Conservation (phyloP, 2,113 vertebrate genomes). For the Apaloderma vittatum region DNA sequence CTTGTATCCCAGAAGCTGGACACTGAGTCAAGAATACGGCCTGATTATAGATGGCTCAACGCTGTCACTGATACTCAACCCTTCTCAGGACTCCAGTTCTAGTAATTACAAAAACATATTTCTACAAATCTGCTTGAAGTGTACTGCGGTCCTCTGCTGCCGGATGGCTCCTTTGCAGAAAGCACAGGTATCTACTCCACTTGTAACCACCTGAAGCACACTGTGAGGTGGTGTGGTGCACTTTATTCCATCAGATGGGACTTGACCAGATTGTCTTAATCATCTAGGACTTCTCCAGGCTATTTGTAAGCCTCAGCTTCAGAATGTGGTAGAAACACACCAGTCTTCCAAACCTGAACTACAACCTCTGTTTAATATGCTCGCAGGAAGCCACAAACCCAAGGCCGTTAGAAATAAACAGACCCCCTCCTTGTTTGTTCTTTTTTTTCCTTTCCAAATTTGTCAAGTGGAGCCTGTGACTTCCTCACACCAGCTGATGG, state of each 20-base stretch:
- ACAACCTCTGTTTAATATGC: neutral
- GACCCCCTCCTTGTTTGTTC: neutral
- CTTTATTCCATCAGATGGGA: neutral
- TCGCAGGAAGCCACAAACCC: neutral
- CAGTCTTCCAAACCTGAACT: neutral
- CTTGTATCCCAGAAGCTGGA: slow-evolving; percentile 85
- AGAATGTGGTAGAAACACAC: neutral
- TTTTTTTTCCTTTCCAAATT: neutral
- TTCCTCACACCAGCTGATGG: neutral
- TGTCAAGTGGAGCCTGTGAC: neutral
- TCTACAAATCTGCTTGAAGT: slow-evolving; percentile 94
- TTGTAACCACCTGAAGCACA: accelerated
- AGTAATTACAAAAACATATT: slow-evolving; percentile 93
- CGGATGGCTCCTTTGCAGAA: slow-evolving; percentile 98
- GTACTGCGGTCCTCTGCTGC: slow-evolving; percentile 94
- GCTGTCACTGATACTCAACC: slow-evolving; percentile 90
- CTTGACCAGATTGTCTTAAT: neutral
- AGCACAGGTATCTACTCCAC: slow-evolving; percentile 86
- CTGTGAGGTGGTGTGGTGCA: neutral
- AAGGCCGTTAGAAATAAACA: neutral
- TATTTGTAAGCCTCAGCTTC: neutral
- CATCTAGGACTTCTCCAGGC: neutral
- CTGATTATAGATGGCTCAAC: slow-evolving; percentile 95
- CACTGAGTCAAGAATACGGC: slow-evolving; percentile 88
- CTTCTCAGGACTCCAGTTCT: slow-evolving; percentile 83